A percentile compares a stretch with the other conserved stretches of the same genome.
These are phyloP conservation scores for Natrix natrix DNA, from an alignment of 2,797 vertebrate species.

Conservation along the genomic window DNA sequence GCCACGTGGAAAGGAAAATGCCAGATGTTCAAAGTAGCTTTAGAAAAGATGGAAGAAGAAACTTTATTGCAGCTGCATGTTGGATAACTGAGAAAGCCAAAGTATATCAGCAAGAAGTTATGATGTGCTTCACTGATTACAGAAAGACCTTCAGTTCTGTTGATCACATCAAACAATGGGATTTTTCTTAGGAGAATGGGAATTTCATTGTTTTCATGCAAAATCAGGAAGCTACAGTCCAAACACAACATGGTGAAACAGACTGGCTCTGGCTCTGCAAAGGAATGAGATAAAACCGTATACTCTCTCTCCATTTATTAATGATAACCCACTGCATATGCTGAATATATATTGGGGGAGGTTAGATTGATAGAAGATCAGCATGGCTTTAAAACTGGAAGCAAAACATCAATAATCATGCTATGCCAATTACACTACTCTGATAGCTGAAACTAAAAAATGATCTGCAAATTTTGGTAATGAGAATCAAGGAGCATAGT, in stretches of 20 bases:
- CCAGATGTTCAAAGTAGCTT: neutral
- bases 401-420: neutral
- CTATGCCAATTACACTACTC: neutral
- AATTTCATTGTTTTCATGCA: neutral
- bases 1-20: neutral
- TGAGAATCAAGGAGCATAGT: neutral
- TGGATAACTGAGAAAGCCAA: neutral
- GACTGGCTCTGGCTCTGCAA: neutral
- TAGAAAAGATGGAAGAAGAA: neutral
- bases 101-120: neutral
- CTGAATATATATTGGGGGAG: neutral
- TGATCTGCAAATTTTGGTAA: neutral
- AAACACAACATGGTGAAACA: neutral
- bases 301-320: neutral
- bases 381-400: neutral
- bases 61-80: neutral
- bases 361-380: neutral
- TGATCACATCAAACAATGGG: neutral
- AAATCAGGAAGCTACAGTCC: neutral
- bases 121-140: neutral
- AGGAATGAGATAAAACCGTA: neutral
- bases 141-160: neutral
- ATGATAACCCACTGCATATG: neutral
- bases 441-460: neutral
- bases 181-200: neutral